Evolutionary conservation across 2,113 vertebrate species (phyloP).

Genomic region (Solea senegalensis): DNA sequence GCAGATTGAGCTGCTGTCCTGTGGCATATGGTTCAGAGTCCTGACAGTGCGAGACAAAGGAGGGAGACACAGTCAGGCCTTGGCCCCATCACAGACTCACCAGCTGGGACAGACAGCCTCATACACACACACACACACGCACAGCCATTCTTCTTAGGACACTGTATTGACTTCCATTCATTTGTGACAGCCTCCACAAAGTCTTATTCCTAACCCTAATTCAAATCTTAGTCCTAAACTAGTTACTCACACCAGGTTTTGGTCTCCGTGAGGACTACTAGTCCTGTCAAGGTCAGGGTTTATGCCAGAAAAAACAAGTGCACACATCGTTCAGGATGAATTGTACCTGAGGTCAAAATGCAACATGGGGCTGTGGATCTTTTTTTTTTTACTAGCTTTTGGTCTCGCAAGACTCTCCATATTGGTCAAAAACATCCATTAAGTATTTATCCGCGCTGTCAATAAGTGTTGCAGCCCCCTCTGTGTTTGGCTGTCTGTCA

Average conservation of each 20-base stretch:
- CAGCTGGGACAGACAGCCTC: constrained; percentile 53
- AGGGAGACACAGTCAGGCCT: constrained; percentile 47
- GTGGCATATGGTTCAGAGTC: constrained; percentile 72
- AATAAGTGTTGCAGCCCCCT: too few relatives aligned
- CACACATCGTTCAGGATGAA: constrained; percentile 5
- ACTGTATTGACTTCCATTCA: neutral
- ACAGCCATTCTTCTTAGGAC: neutral
- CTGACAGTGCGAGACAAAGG: constrained; percentile 57
- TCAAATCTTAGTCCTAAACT: too few relatives aligned
- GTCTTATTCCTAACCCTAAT: too few relatives aligned
- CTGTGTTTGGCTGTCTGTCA: neutral
- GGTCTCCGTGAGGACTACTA: too few relatives aligned
- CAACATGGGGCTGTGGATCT: neutral
- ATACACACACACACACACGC: neutral
- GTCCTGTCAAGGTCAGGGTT: too few relatives aligned
- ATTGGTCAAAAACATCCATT: neutral
- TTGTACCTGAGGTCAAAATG: constrained; percentile 23
- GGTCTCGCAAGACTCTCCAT: too few relatives aligned
- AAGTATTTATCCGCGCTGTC: neutral
- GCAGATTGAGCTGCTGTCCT: constrained; percentile 71
- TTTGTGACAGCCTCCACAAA: too few relatives aligned
- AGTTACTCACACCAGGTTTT: too few relatives aligned
- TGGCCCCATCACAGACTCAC: constrained; percentile 48
- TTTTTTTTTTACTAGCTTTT: neutral
- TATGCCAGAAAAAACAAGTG: neutral